phyloP scores from a whole-genome alignment of 2,113 vertebrate genomes.

The Acrocephalus arundinaceus region DNA sequence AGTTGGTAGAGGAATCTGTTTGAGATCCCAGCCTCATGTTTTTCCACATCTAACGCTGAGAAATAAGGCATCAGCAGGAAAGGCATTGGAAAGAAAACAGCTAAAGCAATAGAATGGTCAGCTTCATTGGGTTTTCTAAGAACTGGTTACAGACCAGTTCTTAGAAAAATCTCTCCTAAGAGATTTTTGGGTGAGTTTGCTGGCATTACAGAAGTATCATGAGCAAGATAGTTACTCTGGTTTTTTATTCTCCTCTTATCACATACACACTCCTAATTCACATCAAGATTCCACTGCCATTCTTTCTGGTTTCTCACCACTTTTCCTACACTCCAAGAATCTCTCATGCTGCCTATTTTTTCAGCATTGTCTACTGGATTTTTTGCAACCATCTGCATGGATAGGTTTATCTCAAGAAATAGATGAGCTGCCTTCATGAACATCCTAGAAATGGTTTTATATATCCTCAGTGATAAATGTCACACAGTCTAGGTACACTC shows the following conservation, averaged over 20 bases:
- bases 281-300: not conserved
- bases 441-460: not conserved
- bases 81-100: not conserved
- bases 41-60: not conserved
- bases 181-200: not conserved
- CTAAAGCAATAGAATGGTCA: not conserved
- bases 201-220: not conserved
- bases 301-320: not conserved
- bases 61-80: not conserved
- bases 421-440: not conserved
- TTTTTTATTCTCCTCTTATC: not conserved
- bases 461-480: not conserved
- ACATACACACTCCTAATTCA: not conserved
- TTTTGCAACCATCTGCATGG: not conserved
- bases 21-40: not conserved
- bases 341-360: not conserved
- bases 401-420: not conserved
- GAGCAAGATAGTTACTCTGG: not conserved
- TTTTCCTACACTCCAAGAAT: not conserved
- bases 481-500: not conserved
- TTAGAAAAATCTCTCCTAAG: not conserved
- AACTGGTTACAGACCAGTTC: not conserved
- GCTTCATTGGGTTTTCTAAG: not conserved
- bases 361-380: not conserved
- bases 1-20: not conserved